phyloP scores from a whole-genome alignment of 2,113 vertebrate genomes.

The Heteronetta atricapilla region DNA sequence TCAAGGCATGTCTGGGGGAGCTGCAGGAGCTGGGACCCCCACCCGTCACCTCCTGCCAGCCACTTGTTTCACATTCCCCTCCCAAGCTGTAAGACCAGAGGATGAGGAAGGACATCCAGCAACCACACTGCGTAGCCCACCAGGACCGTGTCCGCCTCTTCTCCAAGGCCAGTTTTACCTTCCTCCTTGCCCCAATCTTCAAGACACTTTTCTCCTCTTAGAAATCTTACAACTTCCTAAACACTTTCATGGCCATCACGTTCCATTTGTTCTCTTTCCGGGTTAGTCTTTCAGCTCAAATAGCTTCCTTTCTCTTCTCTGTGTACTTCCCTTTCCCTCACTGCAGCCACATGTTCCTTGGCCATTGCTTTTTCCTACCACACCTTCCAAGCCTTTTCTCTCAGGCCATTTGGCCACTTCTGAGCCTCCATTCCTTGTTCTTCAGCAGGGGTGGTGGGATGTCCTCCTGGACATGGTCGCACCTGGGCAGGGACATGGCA shows the following conservation, averaged over 20 bases:
- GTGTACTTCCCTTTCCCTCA: background rate
- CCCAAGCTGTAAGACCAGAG: background rate
- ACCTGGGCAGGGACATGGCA: fast-evolving
- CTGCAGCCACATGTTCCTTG: background rate
- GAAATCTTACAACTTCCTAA: background rate
- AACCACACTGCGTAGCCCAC: background rate
- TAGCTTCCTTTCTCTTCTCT: background rate
- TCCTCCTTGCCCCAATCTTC: background rate
- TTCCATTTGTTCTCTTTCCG: slow-evolving; percentile 35
- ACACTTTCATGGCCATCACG: background rate
- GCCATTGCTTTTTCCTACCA: background rate
- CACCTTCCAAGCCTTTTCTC: background rate
- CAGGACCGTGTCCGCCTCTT: background rate
- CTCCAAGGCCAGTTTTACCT: background rate
- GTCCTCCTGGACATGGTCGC: background rate
- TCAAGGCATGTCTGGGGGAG: background rate
- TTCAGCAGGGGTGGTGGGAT: fast-evolving
- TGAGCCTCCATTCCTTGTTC: background rate
- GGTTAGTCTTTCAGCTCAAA: background rate
- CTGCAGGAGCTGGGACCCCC: background rate
- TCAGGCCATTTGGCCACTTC: background rate
- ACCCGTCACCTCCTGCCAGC: background rate
- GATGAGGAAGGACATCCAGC: background rate
- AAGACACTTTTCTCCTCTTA: background rate
- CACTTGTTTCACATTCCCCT: background rate